Evolutionary conservation across 2,888 invertebrate genomes (phyloP).

Genomic region (Leuctra nigra): DNA sequence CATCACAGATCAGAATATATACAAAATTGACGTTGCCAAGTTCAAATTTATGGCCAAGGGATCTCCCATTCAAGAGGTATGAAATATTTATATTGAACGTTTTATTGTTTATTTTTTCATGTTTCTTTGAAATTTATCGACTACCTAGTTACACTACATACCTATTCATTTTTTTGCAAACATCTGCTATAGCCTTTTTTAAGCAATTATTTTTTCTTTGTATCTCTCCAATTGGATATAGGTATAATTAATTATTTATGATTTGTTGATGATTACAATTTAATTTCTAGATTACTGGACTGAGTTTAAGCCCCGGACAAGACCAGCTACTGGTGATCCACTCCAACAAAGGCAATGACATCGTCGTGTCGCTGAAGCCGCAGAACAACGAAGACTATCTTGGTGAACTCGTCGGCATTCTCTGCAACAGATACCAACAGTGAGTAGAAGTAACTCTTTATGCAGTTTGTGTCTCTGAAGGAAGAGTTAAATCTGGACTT

Average conservation of each 20-base stretch:
- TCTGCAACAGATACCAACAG: slow-evolving; percentile 70
- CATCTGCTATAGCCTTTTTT: no score
- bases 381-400: slow-evolving; percentile 59
- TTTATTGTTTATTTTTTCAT: slow-evolving; percentile 21
- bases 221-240: no score
- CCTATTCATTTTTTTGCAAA: no score
- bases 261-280: no score
- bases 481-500: no score
- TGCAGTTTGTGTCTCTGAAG: no score
- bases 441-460: slow-evolving; percentile 45
- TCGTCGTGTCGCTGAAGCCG: slow-evolving; percentile 68
- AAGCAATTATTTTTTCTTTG: no score
- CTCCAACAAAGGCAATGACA: slow-evolving; percentile 80
- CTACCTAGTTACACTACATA: no score
- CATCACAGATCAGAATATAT: slow-evolving; percentile 76
- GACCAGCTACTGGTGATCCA: slow-evolving; percentile 87
- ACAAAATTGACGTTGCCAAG: slow-evolving; percentile 79
- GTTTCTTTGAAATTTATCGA: background rate
- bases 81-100: slow-evolving; percentile 26
- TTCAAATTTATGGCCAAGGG: slow-evolving; percentile 84
- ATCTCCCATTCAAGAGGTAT: slow-evolving; percentile 68
- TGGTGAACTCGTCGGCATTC: slow-evolving; percentile 79
- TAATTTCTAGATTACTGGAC: slow-evolving; percentile 64
- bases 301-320: slow-evolving; percentile 77
- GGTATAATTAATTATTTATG: no score